These are phyloP conservation scores for Eilema griseolum DNA, from an alignment of 2,888 invertebrate genomes.

Conservation along the genomic window DNA sequence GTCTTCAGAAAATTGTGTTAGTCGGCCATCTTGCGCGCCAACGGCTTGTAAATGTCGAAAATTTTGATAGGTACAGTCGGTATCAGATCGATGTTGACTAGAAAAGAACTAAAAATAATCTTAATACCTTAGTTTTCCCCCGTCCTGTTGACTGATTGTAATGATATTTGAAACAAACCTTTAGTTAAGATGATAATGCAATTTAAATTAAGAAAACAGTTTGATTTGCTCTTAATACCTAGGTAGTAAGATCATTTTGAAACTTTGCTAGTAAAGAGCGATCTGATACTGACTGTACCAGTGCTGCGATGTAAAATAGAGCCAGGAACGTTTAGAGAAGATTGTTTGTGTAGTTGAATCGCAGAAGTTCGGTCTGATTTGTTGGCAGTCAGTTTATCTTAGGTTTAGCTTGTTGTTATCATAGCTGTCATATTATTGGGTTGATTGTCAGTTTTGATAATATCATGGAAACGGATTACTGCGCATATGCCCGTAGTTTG, in stretches of 20 bases:
- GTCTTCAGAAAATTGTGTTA: constrained; percentile 67
- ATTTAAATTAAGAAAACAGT: too few relatives aligned
- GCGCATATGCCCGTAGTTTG: too few relatives aligned
- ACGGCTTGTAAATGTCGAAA: constrained; percentile 59
- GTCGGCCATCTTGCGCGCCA: constrained; percentile 54
- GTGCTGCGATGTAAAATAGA: constrained; percentile 19
- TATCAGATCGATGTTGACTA: too few relatives aligned
- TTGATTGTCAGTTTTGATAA: neutral
- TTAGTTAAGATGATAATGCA: too few relatives aligned
- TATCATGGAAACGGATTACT: neutral
- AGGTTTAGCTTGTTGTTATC: neutral
- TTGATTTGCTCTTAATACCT: too few relatives aligned
- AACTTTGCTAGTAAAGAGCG: too few relatives aligned
- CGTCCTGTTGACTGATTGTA: too few relatives aligned
- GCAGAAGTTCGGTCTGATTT: neutral
- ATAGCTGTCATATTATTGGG: neutral
- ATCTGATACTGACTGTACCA: neutral
- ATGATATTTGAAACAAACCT: too few relatives aligned
- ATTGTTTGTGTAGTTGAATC: constrained; percentile 5
- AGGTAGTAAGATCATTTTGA: too few relatives aligned
- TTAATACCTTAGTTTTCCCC: too few relatives aligned
- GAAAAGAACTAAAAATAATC: too few relatives aligned
- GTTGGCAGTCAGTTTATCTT: neutral
- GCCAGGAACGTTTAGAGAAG: constrained; percentile 22
- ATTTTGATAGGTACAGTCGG: constrained; percentile 52